These are phyloP conservation scores for Gymnosoma rotundatum DNA, from an alignment of 2,888 invertebrate species.

Conservation along the genomic window DNA sequence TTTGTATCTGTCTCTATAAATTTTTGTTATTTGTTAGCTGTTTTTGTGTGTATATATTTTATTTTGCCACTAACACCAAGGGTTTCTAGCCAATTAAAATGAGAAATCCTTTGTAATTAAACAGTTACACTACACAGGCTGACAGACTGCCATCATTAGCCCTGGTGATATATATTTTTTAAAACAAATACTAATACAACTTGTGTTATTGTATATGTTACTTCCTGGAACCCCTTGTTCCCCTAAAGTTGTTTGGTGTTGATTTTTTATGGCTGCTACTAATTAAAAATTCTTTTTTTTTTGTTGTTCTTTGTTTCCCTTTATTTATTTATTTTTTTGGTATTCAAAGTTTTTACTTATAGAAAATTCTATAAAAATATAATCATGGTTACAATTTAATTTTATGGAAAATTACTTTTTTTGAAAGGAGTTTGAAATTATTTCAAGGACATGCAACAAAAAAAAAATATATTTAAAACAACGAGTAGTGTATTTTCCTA, in stretches of 20 bases:
- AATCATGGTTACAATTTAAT: slow-evolving; percentile 35
- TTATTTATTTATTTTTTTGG: neutral
- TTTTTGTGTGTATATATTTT: slow-evolving; percentile 35
- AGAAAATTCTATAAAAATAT: slow-evolving; percentile 31
- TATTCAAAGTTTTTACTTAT: slow-evolving; percentile 31
- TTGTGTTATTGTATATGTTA: slow-evolving; percentile 22
- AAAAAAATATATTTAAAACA: slow-evolving; percentile 32
- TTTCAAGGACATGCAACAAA: neutral
- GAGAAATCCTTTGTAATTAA: slow-evolving; percentile 72
- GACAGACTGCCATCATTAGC: neutral
- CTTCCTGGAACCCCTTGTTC: slow-evolving; percentile 24
- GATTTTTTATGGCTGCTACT: slow-evolving; percentile 51
- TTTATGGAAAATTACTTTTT: slow-evolving; percentile 32
- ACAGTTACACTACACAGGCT: slow-evolving; percentile 24
- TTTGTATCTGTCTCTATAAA: slow-evolving; percentile 6
- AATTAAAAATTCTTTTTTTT: slow-evolving; percentile 61
- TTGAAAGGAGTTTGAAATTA: neutral
- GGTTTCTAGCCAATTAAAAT: slow-evolving; percentile 71
- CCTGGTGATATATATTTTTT: slow-evolving; percentile 16
- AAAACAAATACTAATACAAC: slow-evolving; percentile 17
- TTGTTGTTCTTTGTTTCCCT: neutral
- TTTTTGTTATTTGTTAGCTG: neutral
- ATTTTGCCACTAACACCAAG: slow-evolving; percentile 58
- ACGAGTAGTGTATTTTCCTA: no score
- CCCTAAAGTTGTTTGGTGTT: slow-evolving; percentile 28